phyloP scores from a whole-genome alignment of 2,888 invertebrate genomes.

The Plutella xylostella region DNA sequence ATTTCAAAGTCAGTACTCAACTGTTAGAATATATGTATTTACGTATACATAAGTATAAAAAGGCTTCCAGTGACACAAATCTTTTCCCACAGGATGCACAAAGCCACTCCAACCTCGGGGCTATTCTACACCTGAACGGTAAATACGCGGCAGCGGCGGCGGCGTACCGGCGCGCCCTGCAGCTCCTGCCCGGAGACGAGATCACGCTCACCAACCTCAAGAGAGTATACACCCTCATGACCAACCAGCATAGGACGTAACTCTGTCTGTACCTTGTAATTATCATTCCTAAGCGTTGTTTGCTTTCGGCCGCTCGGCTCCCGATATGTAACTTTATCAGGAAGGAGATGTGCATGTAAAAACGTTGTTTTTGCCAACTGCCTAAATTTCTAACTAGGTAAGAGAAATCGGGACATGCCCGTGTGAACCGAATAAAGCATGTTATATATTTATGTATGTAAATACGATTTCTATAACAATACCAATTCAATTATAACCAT shows the following conservation, averaged over 20 bases:
- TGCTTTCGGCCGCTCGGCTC: no score
- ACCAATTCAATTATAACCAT: slow-evolving; percentile 7
- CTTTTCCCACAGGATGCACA: slow-evolving; percentile 77
- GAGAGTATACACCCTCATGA: slow-evolving; percentile 48
- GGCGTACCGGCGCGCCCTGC: slow-evolving; percentile 87
- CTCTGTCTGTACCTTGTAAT: neutral
- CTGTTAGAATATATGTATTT: no score
- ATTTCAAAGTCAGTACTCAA: no score
- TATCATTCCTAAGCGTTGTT: no score
- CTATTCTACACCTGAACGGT: slow-evolving; percentile 93
- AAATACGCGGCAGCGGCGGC: slow-evolving; percentile 89
- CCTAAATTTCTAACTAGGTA: no score
- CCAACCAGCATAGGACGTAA: slow-evolving; percentile 24
- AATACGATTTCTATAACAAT: slow-evolving; percentile 2
- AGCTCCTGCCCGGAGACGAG: slow-evolving; percentile 88
- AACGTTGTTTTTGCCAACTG: no score
- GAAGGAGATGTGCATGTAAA: no score
- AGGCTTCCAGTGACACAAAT: no score
- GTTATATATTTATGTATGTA: neutral
- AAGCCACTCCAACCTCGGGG: slow-evolving; percentile 94
- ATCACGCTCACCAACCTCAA: slow-evolving; percentile 91
- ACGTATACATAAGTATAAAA: no score
- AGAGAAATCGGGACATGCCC: neutral
- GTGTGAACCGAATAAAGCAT: neutral
- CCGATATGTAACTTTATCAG: no score